Evolutionary conservation across 2,888 invertebrate genomes (phyloP), one percentile per base, ranked within the genome.

Genomic region (Cosmopolites sordidus): DNA sequence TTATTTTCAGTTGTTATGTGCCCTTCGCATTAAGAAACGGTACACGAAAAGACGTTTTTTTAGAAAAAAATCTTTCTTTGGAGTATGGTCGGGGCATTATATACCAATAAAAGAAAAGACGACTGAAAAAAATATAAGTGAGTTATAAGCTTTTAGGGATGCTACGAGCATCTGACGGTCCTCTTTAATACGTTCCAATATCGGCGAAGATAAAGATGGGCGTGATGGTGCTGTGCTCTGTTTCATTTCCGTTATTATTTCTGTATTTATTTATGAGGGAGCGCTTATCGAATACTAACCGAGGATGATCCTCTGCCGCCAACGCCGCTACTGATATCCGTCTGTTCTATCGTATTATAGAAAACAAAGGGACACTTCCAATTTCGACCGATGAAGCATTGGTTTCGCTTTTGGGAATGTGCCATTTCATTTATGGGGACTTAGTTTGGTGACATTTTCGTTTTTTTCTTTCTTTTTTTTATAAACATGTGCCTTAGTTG

Each of bases 231-330:
- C 8, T 3, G 12, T 11, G 33, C 33, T 33, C n/a, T 61, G 63
- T 64, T 64, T 64, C 66, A 66, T 67, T 68, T 67, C 65, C 66
- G 64, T 64, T 67, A 66, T 68, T 66, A 66, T 67, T 66, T 66
- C 64, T 59, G 64, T 68, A 65, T 66, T 67, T 67, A 66, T 67
- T 66, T 68, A 67, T 62, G 63, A 63, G 60, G 52, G 48, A 53
- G 62, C 59, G 65, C 64, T 66, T 66, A 66, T 66, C 65, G 66
- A 68, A 66, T 66, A 63, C 66, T 58, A 62, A 66, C 48, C 56
- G 22, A 47, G 52, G 56, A 44, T 38, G 47, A 43, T 39, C 15
- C 6, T 22, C 16, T 33, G n/a, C 12, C 12, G 11, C n/a, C 12
- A n/a, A 14, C 27, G 5, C 45, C 18, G n/a, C 14, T 16, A 16